A percentile compares a stretch with the other conserved stretches of the same genome.
phyloP scores from a whole-genome alignment of 2,113 vertebrate species.

The Meriones unguiculatus region DNA sequence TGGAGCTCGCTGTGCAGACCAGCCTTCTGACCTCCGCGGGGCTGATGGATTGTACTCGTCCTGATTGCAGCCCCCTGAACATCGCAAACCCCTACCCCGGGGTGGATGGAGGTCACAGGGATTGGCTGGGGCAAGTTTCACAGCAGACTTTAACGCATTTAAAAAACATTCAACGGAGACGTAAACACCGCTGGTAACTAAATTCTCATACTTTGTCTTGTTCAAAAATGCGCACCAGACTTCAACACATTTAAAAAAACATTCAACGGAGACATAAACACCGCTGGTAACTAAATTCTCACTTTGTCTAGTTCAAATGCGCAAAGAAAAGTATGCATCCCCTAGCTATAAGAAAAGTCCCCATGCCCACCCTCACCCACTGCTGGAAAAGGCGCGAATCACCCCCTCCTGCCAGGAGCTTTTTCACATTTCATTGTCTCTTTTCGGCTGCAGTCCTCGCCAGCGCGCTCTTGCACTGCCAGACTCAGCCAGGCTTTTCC shows the following conservation, averaged over 20 bases:
- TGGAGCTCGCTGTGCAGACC: background rate
- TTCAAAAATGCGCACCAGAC: background rate
- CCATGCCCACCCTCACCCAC: background rate
- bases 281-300: background rate
- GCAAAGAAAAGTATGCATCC: background rate
- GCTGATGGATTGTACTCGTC: background rate
- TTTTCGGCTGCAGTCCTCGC: background rate
- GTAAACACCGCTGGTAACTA: background rate
- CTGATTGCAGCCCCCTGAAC: background rate
- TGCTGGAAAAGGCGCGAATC: background rate
- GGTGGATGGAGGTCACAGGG: background rate
- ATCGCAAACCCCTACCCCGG: background rate
- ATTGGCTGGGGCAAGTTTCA: background rate
- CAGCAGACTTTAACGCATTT: background rate
- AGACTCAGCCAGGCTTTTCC: background rate
- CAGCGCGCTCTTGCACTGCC: background rate
- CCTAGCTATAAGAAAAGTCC: background rate
- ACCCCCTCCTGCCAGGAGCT: background rate
- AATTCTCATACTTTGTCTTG: background rate
- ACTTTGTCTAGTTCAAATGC: background rate
- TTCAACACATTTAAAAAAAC: background rate
- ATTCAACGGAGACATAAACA: background rate
- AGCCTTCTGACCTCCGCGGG: background rate
- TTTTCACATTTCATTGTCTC: constrained; percentile 18
- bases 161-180: background rate